A percentile compares a stretch with the other conserved stretches of the same genome.
Conservation (phyloP, 2,797 vertebrate species). For the Acanthopagrus latus region DNA sequence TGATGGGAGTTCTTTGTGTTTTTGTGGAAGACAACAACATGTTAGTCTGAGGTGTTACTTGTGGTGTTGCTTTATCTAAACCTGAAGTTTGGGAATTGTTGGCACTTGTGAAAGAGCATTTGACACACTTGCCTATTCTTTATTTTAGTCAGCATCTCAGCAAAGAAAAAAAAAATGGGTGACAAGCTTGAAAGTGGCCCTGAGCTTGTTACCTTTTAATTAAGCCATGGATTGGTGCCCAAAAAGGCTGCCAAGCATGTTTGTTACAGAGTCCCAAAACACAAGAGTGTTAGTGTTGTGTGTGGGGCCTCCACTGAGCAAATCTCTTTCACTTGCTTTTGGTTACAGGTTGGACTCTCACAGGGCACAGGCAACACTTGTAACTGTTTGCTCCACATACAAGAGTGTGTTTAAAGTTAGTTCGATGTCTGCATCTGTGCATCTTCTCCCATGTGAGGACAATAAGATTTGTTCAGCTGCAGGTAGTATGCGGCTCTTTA, state of each 20-base stretch:
- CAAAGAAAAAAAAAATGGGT: not conserved
- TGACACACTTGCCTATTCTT: not conserved
- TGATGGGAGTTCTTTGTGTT: not conserved
- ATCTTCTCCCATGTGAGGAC: no score
- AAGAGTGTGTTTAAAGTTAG: not conserved
- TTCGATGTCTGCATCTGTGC: not conserved
- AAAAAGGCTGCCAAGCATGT: constrained; percentile 20
- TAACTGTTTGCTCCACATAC: not conserved
- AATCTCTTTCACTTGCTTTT: not conserved
- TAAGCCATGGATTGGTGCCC: constrained; percentile 16
- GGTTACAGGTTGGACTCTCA: not conserved
- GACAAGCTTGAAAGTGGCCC: not conserved
- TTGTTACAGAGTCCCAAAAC: constrained; percentile 32
- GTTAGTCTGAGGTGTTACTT: not conserved
- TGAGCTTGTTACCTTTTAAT: constrained; percentile 38
- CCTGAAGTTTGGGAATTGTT: constrained; percentile 4
- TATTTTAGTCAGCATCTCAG: not conserved
- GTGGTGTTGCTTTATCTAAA: not conserved
- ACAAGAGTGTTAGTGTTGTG: constrained; percentile 24
- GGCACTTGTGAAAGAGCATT: constrained; percentile 10
- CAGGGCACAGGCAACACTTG: not conserved
- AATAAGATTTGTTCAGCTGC: not conserved
- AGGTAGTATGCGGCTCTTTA: not conserved
- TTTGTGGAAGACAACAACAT: constrained; percentile 7
- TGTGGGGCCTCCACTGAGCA: constrained; percentile 5